These are phyloP conservation scores for Nezara viridula DNA, from an alignment of 2,888 invertebrate species.

Conservation along the genomic window DNA sequence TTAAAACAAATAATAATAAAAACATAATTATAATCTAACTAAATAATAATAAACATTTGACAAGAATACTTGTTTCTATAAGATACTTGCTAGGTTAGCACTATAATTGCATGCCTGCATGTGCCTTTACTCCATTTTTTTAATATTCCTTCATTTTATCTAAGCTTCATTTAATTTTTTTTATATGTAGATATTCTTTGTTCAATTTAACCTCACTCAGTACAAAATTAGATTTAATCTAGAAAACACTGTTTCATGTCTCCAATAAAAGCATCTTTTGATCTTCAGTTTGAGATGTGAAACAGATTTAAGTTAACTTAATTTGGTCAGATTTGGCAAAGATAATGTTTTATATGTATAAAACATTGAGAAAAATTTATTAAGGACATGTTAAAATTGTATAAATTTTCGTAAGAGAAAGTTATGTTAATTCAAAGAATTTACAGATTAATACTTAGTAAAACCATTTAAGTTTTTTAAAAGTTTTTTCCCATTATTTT, in stretches of 20 bases:
- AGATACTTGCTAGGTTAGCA: slow-evolving; percentile 20
- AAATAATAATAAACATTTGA: background rate
- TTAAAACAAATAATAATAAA: background rate
- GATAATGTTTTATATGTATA: background rate
- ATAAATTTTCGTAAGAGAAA: background rate
- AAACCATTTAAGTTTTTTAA: background rate
- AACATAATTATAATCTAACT: background rate
- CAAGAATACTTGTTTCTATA: background rate
- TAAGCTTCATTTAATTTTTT: background rate
- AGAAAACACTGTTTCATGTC: background rate
- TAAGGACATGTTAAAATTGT: background rate
- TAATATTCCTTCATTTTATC: background rate
- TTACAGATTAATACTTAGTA: background rate
- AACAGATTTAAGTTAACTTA: background rate
- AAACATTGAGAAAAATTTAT: background rate
- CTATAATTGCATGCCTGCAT: slow-evolving; percentile 44
- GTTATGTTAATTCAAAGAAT: background rate
- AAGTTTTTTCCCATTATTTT: background rate
- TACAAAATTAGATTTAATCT: background rate
- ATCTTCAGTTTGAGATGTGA: background rate
- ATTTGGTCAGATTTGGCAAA: background rate
- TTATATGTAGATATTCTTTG: background rate
- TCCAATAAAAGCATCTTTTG: background rate
- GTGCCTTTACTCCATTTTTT: slow-evolving; percentile 32
- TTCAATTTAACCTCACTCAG: background rate